Base-by-base conservation (phyloP, 2,888 invertebrate genomes). In the Hanleya hanleyi region DNA sequence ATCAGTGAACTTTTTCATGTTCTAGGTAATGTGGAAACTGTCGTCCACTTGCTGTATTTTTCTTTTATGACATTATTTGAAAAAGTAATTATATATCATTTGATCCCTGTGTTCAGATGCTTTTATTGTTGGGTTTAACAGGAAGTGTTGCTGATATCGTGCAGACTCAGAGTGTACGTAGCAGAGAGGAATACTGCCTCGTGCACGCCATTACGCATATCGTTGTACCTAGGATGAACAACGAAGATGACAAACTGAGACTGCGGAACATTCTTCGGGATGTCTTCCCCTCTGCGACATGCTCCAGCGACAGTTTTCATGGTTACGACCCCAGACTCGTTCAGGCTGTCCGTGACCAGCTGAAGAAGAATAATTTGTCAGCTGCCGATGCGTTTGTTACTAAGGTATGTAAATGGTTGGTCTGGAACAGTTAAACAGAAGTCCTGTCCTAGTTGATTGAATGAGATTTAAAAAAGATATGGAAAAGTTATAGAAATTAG, bases 391-490 rank as follows among this genome's bases (percentile, higher is more conserved):
- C 81, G 15, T 74, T 85, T 38, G 77, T 88, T 64, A 78, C 80
- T 57, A 89, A 87, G 86, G 88, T 89, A 41, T 67, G 71, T 32
- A 41, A n/a, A n/a, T n/a, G n/a, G n/a, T n/a, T n/a, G n/a, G n/a
- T n/a, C n/a, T n/a, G n/a, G n/a, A n/a, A n/a, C n/a, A n/a, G n/a
- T n/a, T n/a, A n/a, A n/a, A n/a, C n/a, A n/a, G n/a, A n/a, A n/a
- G n/a, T n/a, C n/a, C n/a, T n/a, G n/a, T n/a, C n/a, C n/a, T n/a
- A n/a, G n/a, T n/a, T n/a, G n/a, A n/a, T n/a, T n/a, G n/a, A n/a
- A n/a, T n/a, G n/a, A n/a, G n/a, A n/a, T n/a, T n/a, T n/a, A n/a
- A n/a, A n/a, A n/a, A n/a, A n/a, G n/a, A n/a, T n/a, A n/a, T n/a
- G n/a, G n/a, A n/a, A n/a, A n/a, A n/a, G n/a, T n/a, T n/a, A n/a